Evolutionary conservation across 2,888 invertebrate species (phyloP), one percentile per base, ranked within the genome.

Genomic region (Hipparchia semele): DNA sequence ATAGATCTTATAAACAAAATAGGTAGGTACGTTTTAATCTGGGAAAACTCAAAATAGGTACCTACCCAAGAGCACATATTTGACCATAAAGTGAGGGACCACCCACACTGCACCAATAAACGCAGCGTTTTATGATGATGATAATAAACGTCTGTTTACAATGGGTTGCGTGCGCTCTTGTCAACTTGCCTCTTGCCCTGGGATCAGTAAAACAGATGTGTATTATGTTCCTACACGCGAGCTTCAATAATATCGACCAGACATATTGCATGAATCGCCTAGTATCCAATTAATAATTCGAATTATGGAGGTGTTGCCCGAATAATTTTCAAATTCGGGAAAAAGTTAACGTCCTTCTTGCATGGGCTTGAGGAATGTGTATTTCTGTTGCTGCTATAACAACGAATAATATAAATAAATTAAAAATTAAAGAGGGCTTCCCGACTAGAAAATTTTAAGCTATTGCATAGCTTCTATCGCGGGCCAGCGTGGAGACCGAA

Each of bases 131-230:
- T 91, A 92, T 88, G 86, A 85, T 81, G 80, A 80, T 84, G 87
- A 87, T 91, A 91, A 91, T 92, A 92, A 90, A 90, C 84, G 85
- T 83, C 75, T 89, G 90, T 90, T 89, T 91, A 90, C 89, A 85
- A 73, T 83, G 80, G 83, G 82, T 80, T 78, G 80, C 80, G 77
- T 79, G 80, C 79, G 78, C 81, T 79, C 76, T 84, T 87, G 87
- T 87, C 87, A 87, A 84, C 82, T 70, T 72, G 67, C 68, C 61
- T 65, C 62, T 75, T 78, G 75, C 72, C 73, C 39, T 6, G 68
- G 46, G 64, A 51, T 23, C 56, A n/a, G 33, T 49, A 23, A 46
- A 58, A 68, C 73, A 75, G 73, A 73, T 75, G 75, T 59, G 70
- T 61, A 56, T 51, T 45, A 53, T n/a, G 10, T 45, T 6, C 46